phyloP scores from a whole-genome alignment of 2,113 vertebrate genomes.

The Cyanoramphus novaezelandiae region DNA sequence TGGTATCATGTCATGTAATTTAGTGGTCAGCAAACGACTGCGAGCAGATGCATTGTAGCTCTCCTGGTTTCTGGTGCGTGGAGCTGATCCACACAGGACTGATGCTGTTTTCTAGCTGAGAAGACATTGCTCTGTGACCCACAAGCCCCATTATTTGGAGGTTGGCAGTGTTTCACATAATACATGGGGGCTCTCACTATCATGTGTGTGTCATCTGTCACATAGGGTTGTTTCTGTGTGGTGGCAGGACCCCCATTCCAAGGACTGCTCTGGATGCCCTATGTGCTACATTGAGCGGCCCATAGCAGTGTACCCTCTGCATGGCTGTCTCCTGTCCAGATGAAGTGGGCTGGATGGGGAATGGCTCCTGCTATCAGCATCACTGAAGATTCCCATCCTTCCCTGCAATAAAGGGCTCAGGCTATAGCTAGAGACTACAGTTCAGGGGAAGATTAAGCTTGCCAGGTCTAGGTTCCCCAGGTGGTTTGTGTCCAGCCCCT shows the following conservation, averaged over 20 bases:
- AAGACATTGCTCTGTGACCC: neutral
- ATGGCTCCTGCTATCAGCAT: neutral
- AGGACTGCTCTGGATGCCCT: neutral
- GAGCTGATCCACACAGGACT: neutral
- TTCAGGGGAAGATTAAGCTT: neutral
- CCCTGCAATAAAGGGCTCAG: neutral
- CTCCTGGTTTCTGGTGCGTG: neutral
- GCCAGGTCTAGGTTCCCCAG: neutral
- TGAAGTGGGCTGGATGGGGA: neutral
- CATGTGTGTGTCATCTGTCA: neutral
- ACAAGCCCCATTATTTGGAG: neutral
- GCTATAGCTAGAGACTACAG: neutral
- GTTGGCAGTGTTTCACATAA: neutral
- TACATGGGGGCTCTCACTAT: accelerated
- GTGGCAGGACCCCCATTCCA: no score
- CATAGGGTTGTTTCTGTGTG: neutral
- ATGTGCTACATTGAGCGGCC: accelerated
- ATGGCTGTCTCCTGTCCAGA: neutral
- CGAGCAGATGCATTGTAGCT: neutral
- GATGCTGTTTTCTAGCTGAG: neutral
- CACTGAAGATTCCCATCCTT: neutral
- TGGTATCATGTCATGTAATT: accelerated
- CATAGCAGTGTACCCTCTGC: accelerated
- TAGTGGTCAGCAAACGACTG: neutral
- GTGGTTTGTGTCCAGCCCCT: neutral